Evolutionary conservation across 2,797 vertebrate species (phyloP).

Genomic region (Sebastes iracundus): DNA sequence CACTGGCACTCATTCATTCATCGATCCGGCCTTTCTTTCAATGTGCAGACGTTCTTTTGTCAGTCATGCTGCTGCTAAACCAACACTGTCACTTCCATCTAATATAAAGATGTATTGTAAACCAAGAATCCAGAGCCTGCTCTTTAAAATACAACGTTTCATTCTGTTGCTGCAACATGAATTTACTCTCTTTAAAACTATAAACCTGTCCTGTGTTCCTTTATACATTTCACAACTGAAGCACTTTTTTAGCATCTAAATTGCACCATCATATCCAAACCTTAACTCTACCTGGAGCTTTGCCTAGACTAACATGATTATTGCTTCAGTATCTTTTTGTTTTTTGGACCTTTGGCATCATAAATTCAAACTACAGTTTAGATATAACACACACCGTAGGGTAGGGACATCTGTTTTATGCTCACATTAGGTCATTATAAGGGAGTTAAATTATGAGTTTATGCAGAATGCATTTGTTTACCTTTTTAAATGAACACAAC

Average conservation of each 20-base stretch:
- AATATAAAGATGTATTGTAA: neutral
- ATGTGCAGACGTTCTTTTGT: constrained; percentile 58
- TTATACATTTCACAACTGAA: neutral
- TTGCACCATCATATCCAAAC: neutral
- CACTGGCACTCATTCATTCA: constrained; percentile 65
- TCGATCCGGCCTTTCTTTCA: constrained; percentile 24
- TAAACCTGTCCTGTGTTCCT: neutral
- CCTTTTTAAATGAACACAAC: neutral
- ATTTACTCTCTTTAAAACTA: neutral
- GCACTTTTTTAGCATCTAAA: neutral
- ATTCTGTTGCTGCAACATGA: neutral
- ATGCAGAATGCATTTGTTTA: neutral
- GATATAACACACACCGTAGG: neutral
- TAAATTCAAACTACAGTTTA: neutral
- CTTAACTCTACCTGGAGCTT: neutral
- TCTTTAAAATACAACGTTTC: neutral
- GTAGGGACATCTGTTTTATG: neutral
- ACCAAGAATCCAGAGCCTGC: neutral
- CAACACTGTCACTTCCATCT: neutral
- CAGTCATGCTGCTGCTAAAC: neutral
- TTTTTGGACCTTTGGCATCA: neutral
- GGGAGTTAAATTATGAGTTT: neutral
- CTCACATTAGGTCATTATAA: neutral
- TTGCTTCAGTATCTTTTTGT: neutral
- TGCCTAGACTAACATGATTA: neutral